phyloP scores from a whole-genome alignment of 2,888 invertebrate species.

The Azorinus chamasolen region DNA sequence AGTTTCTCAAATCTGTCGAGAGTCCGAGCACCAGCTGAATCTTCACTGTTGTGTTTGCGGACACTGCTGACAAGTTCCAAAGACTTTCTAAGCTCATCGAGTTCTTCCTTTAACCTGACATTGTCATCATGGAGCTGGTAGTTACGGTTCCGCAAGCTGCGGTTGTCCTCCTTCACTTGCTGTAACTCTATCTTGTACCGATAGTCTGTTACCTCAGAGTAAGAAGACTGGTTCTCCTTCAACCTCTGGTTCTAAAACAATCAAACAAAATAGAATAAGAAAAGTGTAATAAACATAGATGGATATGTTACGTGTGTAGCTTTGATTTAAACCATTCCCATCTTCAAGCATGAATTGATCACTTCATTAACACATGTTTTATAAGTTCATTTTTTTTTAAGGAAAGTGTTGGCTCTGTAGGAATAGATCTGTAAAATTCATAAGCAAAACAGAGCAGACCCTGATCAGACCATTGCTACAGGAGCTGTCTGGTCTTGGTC shows the following conservation, averaged over 20 bases:
- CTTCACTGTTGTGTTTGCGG: slow-evolving; percentile 26
- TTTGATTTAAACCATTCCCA: too few species aligned
- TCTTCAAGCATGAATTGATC: too few species aligned
- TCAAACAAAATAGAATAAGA: too few species aligned
- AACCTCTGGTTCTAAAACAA: slow-evolving; percentile 26
- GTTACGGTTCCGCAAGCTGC: slow-evolving; percentile 79
- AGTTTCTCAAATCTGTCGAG: slow-evolving; percentile 22
- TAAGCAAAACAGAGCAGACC: too few species aligned
- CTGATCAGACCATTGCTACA: too few species aligned
- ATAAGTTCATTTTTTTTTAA: too few species aligned
- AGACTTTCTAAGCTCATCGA: slow-evolving; percentile 60
- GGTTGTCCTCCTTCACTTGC: slow-evolving; percentile 80
- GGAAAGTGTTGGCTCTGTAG: too few species aligned
- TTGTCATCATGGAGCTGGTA: slow-evolving; percentile 83
- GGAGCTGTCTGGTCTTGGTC: too few species aligned
- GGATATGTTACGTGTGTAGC: too few species aligned
- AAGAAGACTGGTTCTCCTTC: slow-evolving; percentile 58
- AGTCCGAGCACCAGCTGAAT: not conserved
- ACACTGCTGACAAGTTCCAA: slow-evolving; percentile 54
- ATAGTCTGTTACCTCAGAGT: slow-evolving; percentile 62
- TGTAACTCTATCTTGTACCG: slow-evolving; percentile 75
- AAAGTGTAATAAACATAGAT: too few species aligned
- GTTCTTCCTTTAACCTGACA: slow-evolving; percentile 75
- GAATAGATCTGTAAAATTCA: too few species aligned
- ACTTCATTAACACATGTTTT: too few species aligned